Evolutionary conservation across 2,888 invertebrate genomes (phyloP).

Genomic region (Drepana falcataria): DNA sequence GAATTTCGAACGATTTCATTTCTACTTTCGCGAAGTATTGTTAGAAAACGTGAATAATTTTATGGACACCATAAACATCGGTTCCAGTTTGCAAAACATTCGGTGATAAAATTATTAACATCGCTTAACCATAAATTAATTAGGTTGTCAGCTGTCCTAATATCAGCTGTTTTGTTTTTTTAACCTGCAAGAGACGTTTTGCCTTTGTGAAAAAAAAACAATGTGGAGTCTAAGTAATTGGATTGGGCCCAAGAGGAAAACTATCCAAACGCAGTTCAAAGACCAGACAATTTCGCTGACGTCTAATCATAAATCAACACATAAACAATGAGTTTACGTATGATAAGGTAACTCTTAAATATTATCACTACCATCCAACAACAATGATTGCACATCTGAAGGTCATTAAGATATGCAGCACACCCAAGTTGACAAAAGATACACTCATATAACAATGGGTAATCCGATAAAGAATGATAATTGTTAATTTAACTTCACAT

Average conservation of each 20-base stretch:
- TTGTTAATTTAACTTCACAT: conserved; percentile 2
- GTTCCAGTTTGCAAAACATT: conserved; percentile 8
- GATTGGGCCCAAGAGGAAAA: too few species aligned
- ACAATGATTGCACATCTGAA: conserved; percentile 27
- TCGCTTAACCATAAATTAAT: background rate
- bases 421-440: conserved; percentile 29
- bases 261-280: too few species aligned
- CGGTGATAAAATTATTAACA: background rate
- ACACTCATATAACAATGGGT: conserved; percentile 21
- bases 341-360: too few species aligned
- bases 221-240: too few species aligned
- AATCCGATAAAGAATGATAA: conserved; percentile 19
- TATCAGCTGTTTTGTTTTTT: too few species aligned
- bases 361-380: conserved; percentile 1
- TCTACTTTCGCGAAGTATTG: conserved; percentile 13
- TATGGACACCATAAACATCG: conserved; percentile 11
- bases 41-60: conserved; percentile 10
- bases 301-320: too few species aligned
- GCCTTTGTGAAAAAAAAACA: too few species aligned
- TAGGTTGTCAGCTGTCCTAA: background rate
- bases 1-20: conserved; percentile 5
- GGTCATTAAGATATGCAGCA: conserved; percentile 42
- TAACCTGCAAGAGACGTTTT: too few species aligned
- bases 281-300: too few species aligned
- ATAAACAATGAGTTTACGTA: too few species aligned